Evolutionary conservation across 2,113 vertebrate species (phyloP).

Genomic region (Diadophis punctatus): DNA sequence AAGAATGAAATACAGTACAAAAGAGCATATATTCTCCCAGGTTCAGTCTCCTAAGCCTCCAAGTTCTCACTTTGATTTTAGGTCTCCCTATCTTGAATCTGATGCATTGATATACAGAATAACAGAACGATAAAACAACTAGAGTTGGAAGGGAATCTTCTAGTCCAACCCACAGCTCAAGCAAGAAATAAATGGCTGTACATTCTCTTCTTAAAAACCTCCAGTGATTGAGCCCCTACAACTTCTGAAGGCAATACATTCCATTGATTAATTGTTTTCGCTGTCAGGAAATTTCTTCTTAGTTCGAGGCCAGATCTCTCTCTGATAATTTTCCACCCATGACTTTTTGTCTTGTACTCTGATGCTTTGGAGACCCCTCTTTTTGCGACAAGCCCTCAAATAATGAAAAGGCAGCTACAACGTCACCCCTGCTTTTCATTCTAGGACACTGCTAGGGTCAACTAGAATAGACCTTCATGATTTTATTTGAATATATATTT

Average conservation of each 20-base stretch:
- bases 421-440: neutral
- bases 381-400: neutral
- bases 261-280: neutral
- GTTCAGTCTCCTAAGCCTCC: neutral
- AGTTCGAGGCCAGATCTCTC: neutral
- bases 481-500: neutral
- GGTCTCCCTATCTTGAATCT: neutral
- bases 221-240: neutral
- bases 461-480: neutral
- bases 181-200: neutral
- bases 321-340: neutral
- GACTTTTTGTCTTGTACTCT: neutral
- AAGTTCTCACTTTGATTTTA: neutral
- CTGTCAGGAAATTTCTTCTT: neutral
- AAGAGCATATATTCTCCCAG: neutral
- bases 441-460: neutral
- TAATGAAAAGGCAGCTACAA: neutral
- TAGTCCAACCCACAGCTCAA: too few relatives aligned
- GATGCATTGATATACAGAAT: neutral
- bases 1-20: neutral
- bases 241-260: neutral
- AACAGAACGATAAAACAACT: neutral
- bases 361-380: neutral
- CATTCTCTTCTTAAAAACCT: neutral
- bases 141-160: too few relatives aligned